Base-by-base conservation (phyloP, 2,113 vertebrate genomes). In the Mus spicilegus region DNA sequence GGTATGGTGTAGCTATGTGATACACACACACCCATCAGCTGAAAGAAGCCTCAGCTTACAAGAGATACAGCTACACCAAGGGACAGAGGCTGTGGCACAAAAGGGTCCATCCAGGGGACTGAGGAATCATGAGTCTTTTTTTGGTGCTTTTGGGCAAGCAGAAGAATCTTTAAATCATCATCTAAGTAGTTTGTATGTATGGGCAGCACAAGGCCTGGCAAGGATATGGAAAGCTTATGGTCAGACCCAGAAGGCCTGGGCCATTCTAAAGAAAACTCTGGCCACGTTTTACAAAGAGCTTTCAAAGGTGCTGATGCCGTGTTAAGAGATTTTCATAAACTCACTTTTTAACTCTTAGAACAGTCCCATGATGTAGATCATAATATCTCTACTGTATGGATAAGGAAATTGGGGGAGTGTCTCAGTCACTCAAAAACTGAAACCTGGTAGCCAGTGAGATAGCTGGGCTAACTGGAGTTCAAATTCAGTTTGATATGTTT, bases 251-350 rank as follows among this genome's bases (percentile, higher is more conserved):
- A 58, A 39, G 6, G 28, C 39, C 69, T 17, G 12, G 28, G 26
- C 49, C 30, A 16, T 39, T 84, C 82, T 81, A 56, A 70, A 42
- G 58, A 81, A 61, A 93, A 61, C 46, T 81, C 70, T 94, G 30
- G 19, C 70, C 86, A 36, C n/a, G 76, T 46, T 94, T 84, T 93
- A 78, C 33, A 54, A 70, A 70, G 78, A 78, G 33, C 78, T 84
- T 75, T 89, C 17, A 5, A 89, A 94, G 14, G 36, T 5, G 36
- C 65, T 56, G 81, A 20, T 26, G 26, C 33, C 22, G 11, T 67
- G 76, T n/a, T 42, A 46, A 95, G 3, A 26, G 24, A 76, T 72
- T 86, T 93, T 90, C 75, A 90, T 80, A 91, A 94, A 51, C 6
- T 36, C 78, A 90, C 28, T 76, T 33, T 89, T 39, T 89, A 84